These are phyloP conservation scores for Vollenhovia emeryi DNA, from an alignment of 1,140 invertebrate genomes.

Conservation along the genomic window DNA sequence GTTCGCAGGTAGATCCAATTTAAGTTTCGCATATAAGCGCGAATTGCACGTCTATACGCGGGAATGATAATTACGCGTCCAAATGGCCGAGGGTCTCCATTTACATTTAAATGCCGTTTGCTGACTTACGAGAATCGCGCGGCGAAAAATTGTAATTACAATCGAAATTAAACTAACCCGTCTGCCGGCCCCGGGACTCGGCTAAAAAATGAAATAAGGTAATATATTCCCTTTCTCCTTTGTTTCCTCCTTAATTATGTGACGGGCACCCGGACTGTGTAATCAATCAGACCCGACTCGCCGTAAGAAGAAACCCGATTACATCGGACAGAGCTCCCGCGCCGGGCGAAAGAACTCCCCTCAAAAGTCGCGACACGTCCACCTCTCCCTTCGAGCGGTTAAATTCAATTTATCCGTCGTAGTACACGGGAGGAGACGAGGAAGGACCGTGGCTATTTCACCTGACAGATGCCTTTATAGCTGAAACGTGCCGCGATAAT, in stretches of 20 bases:
- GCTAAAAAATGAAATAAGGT: neutral
- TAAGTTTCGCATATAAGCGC: neutral
- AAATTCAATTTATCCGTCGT: slow-evolving; percentile 71
- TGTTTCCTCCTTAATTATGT: neutral
- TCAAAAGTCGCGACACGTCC: slow-evolving; percentile 69
- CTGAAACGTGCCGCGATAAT: slow-evolving; percentile 77
- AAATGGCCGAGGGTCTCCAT: slow-evolving; percentile 1
- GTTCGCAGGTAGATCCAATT: neutral
- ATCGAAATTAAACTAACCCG: neutral
- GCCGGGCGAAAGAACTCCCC: neutral
- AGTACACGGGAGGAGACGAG: slow-evolving; percentile 61
- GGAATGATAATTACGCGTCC: neutral
- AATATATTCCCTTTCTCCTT: neutral
- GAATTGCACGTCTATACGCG: neutral
- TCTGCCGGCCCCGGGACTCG: neutral
- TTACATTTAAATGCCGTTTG: neutral
- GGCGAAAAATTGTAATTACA: slow-evolving; percentile 12
- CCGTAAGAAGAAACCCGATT: neutral
- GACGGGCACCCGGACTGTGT: slow-evolving; percentile 2
- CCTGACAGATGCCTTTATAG: slow-evolving; percentile 75
- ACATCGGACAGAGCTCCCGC: slow-evolving; percentile 6
- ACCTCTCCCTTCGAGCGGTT: slow-evolving; percentile 59
- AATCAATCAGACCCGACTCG: slow-evolving; percentile 19
- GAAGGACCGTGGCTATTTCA: slow-evolving; percentile 71
- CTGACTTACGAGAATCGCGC: neutral